phyloP scores from a whole-genome alignment of 2,113 vertebrate genomes.

The Psilopsiagon aurifrons region DNA sequence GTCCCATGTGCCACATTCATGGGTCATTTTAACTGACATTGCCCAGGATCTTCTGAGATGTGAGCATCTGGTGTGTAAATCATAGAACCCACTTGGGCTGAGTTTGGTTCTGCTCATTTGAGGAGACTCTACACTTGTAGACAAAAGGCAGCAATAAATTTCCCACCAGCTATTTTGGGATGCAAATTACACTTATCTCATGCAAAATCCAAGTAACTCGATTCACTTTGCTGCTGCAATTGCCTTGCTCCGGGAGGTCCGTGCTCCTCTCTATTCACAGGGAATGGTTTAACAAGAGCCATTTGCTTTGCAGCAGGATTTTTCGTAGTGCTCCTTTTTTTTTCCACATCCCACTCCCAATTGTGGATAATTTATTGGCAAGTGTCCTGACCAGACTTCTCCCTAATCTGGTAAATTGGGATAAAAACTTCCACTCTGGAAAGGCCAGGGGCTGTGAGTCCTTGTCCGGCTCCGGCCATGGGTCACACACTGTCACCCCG shows the following conservation, averaged over 20 bases:
- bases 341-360: constrained; percentile 72
- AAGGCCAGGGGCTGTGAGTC: neutral
- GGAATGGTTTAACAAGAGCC: constrained; percentile 35
- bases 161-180: constrained; percentile 36
- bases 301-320: constrained; percentile 19
- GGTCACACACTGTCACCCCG: rapidly evolving
- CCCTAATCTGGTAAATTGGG: constrained; percentile 53
- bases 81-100: neutral
- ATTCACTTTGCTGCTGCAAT: neutral
- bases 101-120: neutral
- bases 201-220: neutral
- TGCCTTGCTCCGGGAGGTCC: neutral
- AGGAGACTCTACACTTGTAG: neutral
- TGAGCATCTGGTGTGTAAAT: rapidly evolving
- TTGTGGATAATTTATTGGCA: constrained; percentile 75
- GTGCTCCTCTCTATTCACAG: neutral
- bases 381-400: constrained; percentile 71
- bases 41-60: rapidly evolving
- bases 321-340: neutral
- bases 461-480: rapidly evolving
- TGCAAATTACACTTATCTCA: constrained; percentile 45
- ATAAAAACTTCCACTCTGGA: neutral
- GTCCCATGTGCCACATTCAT: rapidly evolving
- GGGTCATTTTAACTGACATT: neutral
- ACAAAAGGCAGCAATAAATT: constrained; percentile 36